phyloP scores from a whole-genome alignment of 2,797 vertebrate species.

The Pachyuromys duprasi region DNA sequence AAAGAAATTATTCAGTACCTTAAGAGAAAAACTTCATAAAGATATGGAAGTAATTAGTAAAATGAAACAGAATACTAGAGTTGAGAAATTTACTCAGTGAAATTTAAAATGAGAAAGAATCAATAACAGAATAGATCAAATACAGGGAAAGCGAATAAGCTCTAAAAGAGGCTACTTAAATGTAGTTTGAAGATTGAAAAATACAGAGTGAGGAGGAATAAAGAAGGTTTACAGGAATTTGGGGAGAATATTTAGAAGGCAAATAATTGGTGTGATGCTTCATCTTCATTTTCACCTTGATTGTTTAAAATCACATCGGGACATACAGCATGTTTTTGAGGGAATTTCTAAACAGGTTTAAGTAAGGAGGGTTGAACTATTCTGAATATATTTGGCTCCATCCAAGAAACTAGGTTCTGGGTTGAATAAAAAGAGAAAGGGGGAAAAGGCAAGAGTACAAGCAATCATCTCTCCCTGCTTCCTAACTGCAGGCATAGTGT shows the following conservation, averaged over 20 bases:
- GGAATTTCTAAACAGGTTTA: neutral
- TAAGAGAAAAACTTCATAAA: neutral
- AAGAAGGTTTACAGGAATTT: neutral
- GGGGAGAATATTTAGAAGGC: neutral
- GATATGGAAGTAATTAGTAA: constrained; percentile 3
- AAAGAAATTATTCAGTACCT: neutral
- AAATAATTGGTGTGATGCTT: neutral
- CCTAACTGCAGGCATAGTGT: neutral
- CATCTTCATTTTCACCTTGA: neutral
- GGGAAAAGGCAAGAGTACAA: neutral
- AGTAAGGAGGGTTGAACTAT: neutral
- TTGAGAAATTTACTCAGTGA: neutral
- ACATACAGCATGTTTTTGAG: neutral
- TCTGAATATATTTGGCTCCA: neutral
- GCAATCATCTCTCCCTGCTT: neutral
- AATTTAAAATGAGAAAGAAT: neutral
- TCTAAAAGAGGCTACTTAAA: neutral
- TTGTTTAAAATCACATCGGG: neutral
- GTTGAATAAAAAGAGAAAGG: neutral
- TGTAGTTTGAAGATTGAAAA: neutral
- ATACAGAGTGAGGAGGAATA: neutral
- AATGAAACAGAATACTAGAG: constrained; percentile 11
- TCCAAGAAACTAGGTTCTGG: neutral
- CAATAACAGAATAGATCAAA: neutral
- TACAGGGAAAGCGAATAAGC: neutral